Evolutionary conservation across 1,140 invertebrate genomes (phyloP).

Genomic region (Trialeurodes vaporariorum): DNA sequence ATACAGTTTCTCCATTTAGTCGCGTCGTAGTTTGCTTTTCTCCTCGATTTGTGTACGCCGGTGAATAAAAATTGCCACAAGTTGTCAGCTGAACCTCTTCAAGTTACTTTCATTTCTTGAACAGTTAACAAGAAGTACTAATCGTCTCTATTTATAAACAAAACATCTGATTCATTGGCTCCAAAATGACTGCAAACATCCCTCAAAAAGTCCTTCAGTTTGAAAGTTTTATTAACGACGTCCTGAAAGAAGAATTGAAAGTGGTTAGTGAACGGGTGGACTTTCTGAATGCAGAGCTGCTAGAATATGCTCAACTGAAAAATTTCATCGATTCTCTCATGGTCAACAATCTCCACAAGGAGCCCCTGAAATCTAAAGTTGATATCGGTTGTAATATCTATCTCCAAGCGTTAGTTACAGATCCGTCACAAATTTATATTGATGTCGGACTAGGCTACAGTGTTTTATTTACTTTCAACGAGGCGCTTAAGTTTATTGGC

Average conservation of each 20-base stretch:
- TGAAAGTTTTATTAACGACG: conserved; percentile 51
- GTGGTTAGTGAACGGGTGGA: conserved; percentile 46
- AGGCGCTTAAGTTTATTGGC: conserved; percentile 57
- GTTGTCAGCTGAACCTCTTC: no score
- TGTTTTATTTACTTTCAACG: conserved; percentile 55
- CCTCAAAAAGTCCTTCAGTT: conserved; percentile 33
- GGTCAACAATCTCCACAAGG: conserved; percentile 36
- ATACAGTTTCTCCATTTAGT: no score
- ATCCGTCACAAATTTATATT: conserved; percentile 55
- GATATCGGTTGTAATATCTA: conserved; percentile 66
- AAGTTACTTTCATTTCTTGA: no score
- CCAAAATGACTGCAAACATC: background rate
- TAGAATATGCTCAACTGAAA: conserved; percentile 62
- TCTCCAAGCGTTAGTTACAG: conserved; percentile 52
- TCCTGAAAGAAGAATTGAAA: conserved; percentile 49
- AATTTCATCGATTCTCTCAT: conserved; percentile 44
- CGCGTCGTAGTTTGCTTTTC: no score
- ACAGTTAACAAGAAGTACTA: no score
- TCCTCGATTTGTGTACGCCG: no score
- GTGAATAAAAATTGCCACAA: no score
- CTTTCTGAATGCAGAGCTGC: conserved; percentile 48
- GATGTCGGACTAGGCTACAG: conserved; percentile 62
- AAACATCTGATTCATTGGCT: no score
- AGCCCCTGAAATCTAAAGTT: conserved; percentile 63
- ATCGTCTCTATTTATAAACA: no score